Percentiles rank a stretch among this genome's conserved stretches.
Evolutionary conservation across 2,113 vertebrate genomes (phyloP).

Genomic region (Proterorhinus semilunaris): DNA sequence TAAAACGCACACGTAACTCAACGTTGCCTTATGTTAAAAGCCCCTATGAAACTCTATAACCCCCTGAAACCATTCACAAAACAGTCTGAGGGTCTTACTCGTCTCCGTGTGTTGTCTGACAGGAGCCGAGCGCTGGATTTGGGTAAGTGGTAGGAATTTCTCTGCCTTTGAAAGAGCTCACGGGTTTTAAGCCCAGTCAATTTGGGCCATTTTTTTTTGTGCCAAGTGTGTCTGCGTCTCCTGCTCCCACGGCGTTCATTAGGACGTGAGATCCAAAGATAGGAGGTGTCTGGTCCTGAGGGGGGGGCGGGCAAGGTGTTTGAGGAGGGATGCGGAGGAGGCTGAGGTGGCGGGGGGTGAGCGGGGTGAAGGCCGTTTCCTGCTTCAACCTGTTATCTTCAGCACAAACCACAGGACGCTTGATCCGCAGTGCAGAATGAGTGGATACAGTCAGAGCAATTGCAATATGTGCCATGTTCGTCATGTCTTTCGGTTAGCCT

Average conservation of each 20-base stretch:
- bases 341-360: background rate
- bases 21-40: slow-evolving; percentile 48
- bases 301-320: slow-evolving; percentile 65
- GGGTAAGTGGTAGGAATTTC: slow-evolving; percentile 45
- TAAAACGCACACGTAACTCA: slow-evolving; percentile 38
- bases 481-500: slow-evolving; percentile 17
- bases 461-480: slow-evolving; percentile 23
- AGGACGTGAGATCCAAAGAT: slow-evolving; percentile 69
- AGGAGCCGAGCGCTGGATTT: slow-evolving; percentile 55
- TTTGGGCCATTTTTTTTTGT: slow-evolving; percentile 53
- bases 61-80: slow-evolving; percentile 49
- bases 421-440: slow-evolving; percentile 46
- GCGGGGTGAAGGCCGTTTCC: slow-evolving; percentile 49
- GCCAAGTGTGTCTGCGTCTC: slow-evolving; percentile 46
- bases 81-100: slow-evolving; percentile 45
- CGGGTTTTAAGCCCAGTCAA: slow-evolving; percentile 64
- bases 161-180: slow-evolving; percentile 59
- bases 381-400: slow-evolving; percentile 57
- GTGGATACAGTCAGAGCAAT: slow-evolving; percentile 56
- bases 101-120: slow-evolving; percentile 53
- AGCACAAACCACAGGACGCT: slow-evolving; percentile 55
- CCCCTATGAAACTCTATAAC: slow-evolving; percentile 46
- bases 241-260: slow-evolving; percentile 67
- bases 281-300: slow-evolving; percentile 68
- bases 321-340: slow-evolving; percentile 55